Evolutionary conservation across 2,888 invertebrate species (phyloP).

Genomic region (Isoperla grammatica): DNA sequence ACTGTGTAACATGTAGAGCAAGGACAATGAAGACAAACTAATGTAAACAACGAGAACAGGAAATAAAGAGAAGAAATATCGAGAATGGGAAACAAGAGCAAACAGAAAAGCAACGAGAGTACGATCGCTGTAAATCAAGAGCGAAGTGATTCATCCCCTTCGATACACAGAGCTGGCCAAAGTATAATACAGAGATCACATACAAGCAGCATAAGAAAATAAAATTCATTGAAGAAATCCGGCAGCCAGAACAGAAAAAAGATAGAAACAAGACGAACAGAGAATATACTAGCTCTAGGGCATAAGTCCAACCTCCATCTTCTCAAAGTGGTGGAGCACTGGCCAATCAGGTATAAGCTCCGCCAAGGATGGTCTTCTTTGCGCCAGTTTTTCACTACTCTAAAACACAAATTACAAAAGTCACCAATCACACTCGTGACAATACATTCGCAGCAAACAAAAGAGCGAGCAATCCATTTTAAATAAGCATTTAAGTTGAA

Average conservation of each 20-base stretch:
- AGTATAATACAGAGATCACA: neutral
- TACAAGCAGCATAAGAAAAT: neutral
- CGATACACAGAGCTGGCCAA: no score
- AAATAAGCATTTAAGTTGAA: neutral
- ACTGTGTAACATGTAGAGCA: no score
- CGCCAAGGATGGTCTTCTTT: conserved; percentile 82
- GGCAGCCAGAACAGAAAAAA: conserved; percentile 26
- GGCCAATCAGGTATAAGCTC: conserved; percentile 98
- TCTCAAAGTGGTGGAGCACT: conserved; percentile 74
- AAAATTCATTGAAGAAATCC: neutral
- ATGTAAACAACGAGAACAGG: neutral
- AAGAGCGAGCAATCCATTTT: conserved; percentile 3
- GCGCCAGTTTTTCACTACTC: conserved; percentile 44
- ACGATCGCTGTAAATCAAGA: no score
- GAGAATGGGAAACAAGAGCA: conserved; percentile 4
- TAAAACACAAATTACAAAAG: conserved; percentile 37
- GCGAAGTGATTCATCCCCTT: no score
- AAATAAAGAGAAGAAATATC: conserved; percentile 5
- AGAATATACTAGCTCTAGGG: conserved; percentile 31
- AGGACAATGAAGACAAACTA: no score
- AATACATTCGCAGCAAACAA: conserved; percentile 6
- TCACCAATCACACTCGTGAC: conserved; percentile 1
- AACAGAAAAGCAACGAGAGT: conserved; percentile 11
- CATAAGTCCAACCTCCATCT: conserved; percentile 72
- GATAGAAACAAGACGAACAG: conserved; percentile 25